Evolutionary conservation across 2,113 vertebrate species (phyloP), one percentile per base, ranked within the genome.

Genomic region (Vidua chalybeata): DNA sequence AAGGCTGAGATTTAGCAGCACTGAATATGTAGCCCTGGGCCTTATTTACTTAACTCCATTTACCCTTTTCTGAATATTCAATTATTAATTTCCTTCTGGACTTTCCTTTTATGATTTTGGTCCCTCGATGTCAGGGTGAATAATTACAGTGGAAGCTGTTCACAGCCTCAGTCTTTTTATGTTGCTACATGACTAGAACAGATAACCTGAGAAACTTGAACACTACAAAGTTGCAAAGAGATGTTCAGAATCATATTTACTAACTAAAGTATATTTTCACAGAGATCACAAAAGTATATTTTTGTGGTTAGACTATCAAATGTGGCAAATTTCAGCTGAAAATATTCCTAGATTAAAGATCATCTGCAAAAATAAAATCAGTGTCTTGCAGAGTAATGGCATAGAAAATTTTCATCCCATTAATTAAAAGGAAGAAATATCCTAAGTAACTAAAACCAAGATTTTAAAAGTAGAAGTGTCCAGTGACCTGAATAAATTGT

Each of bases 1-100:
- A 94, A 94, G n/a, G 13, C 77, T 75, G 89, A 94, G 86, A 87
- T 95, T 84, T 87, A 84, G 28, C 66, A 76, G 31, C 13, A 31
- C 52, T 87, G 81, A 85, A 93, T 87, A n/a, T 35, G 62, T 92
- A 79, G 89, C 89, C 84, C 77, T 93, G 77, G 84, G 84, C 89
- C 81, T 95, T 95, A 89, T 96, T 96, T 94, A 93, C 71, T 95
- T 91, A 95, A 93, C 71, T 93, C 66, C 62, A 76, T 94, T 95
- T 95, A 94, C 87, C 84, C 58, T 89, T 89, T 92, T 58, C 89
- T 91, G 74, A 95, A 95, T 84, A 58, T 73, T 96, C 68, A 94
- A 93, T 97, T 96, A 91, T 96, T 94, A 95, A 94, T 96, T 89
- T 95, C 84, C 89, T 92, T 68, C 67, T 85, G 87, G 87, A 91